phyloP scores from a whole-genome alignment of 2,888 invertebrate species.

The Dysmachus trigonus region DNA sequence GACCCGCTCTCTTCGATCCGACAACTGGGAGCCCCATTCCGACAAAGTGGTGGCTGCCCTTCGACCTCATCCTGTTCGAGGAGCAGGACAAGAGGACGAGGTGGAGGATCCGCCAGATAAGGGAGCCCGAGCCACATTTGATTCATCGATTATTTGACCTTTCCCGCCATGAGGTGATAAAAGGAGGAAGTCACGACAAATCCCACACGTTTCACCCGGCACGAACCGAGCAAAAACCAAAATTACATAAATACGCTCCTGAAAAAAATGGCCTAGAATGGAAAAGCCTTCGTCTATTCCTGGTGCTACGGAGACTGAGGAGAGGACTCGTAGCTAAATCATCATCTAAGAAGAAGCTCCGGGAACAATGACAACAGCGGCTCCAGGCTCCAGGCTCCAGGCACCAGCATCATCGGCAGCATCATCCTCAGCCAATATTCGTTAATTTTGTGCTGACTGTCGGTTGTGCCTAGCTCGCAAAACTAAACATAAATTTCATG shows the following conservation, averaged over 20 bases:
- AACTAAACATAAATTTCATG: conserved; percentile 29
- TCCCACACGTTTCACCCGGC: not conserved
- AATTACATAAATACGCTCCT: not conserved
- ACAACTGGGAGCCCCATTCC: not conserved
- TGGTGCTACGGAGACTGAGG: not conserved
- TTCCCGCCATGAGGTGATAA: not conserved
- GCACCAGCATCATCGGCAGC: not conserved
- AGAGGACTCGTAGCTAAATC: not conserved
- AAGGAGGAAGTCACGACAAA: not conserved
- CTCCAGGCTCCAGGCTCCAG: not conserved
- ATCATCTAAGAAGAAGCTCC: not conserved
- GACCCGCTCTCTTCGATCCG: not conserved
- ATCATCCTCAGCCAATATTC: conserved; percentile 24
- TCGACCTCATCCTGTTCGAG: not conserved
- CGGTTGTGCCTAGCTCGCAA: conserved; percentile 20
- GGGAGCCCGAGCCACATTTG: not conserved
- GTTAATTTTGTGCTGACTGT: conserved; percentile 37
- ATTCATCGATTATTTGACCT: conserved; percentile 22
- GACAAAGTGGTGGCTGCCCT: not conserved
- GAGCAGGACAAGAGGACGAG: not conserved
- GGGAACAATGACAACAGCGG: not conserved
- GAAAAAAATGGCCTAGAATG: not conserved
- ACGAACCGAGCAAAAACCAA: not conserved
- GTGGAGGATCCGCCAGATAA: not conserved
- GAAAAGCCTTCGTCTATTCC: not conserved